phyloP scores from a whole-genome alignment of 2,113 vertebrate species.

The Microcebus murinus region DNA sequence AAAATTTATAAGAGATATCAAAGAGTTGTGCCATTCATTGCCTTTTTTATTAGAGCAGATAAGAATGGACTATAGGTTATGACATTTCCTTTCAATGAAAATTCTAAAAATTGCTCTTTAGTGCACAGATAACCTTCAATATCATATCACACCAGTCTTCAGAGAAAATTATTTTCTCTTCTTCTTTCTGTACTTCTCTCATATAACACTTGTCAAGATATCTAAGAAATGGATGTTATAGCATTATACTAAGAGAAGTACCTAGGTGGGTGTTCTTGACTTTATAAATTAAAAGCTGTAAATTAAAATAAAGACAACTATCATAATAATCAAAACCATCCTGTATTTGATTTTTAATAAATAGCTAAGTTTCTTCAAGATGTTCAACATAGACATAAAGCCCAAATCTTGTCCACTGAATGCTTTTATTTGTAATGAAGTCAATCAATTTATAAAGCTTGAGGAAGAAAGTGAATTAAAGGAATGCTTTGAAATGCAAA shows the following conservation, averaged over 20 bases:
- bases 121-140: constrained; percentile 84
- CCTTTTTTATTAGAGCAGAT: constrained; percentile 86
- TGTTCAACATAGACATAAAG: neutral
- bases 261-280: neutral
- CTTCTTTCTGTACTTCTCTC: constrained; percentile 36
- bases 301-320: neutral
- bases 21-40: constrained; percentile 80
- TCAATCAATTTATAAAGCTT: neutral
- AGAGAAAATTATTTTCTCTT: constrained; percentile 6
- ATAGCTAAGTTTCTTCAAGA: neutral
- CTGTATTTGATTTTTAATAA: neutral
- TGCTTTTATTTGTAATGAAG: neutral
- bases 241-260: neutral
- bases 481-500: neutral
- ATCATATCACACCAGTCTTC: constrained; percentile 69
- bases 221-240: neutral
- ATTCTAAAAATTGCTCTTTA: constrained; percentile 82
- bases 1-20: constrained; percentile 78
- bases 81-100: constrained; percentile 84
- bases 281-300: neutral
- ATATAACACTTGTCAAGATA: constrained; percentile 49
- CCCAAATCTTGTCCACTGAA: neutral
- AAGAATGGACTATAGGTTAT: constrained; percentile 83
- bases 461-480: neutral
- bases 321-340: neutral